phyloP scores from a whole-genome alignment of 2,888 invertebrate species.

The Caenorhabditis becei region DNA sequence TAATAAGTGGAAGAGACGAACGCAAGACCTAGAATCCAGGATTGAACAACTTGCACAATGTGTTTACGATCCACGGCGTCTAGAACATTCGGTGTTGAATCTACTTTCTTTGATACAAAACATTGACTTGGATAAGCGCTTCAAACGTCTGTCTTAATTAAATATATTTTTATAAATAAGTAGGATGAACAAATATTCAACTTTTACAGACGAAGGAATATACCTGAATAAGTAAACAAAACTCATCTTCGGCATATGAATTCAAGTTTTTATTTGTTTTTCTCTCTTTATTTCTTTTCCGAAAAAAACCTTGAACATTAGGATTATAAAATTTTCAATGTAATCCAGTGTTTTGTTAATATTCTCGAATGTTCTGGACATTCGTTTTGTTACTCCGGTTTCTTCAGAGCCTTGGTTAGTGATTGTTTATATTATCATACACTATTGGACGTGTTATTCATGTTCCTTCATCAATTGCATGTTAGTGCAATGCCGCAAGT shows the following conservation, averaged over 20 bases:
- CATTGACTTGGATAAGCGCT: conserved; percentile 60
- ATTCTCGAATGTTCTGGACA: no score
- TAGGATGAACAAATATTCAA: conserved; percentile 11
- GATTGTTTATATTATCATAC: no score
- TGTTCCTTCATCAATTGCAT: background rate
- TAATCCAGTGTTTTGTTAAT: background rate
- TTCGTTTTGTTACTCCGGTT: no score
- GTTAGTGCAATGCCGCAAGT: background rate
- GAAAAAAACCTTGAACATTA: conserved; percentile 8
- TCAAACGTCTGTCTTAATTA: conserved; percentile 37
- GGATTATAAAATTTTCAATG: no score
- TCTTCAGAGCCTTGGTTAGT: no score
- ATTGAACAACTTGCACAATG: conserved; percentile 65
- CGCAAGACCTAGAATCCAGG: conserved; percentile 60
- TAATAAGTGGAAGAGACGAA: conserved; percentile 44
- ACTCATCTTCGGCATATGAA: background rate
- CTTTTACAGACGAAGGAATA: no score
- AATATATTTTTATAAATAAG: no score
- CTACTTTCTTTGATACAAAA: conserved; percentile 63
- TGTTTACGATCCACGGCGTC: conserved; percentile 64
- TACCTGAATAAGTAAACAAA: no score
- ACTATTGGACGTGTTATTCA: no score
- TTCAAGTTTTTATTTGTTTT: conserved; percentile 36
- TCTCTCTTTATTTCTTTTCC: conserved; percentile 28
- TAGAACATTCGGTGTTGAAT: conserved; percentile 63